Conservation (phyloP, 2,888 invertebrate species). For the Pristionchus maxplancki region DNA sequence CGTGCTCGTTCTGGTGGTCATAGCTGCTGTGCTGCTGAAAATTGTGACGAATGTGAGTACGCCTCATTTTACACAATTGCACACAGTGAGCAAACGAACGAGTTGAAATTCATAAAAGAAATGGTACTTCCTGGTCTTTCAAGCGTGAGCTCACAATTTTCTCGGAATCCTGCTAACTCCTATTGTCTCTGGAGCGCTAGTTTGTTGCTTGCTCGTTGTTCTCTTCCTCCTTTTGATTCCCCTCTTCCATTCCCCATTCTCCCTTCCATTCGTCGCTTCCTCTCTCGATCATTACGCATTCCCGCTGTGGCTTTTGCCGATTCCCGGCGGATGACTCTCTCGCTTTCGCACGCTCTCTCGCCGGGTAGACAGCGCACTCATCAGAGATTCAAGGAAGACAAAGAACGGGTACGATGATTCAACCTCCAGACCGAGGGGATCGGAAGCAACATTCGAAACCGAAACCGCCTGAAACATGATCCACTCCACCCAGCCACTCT, state of each 20-base stretch:
- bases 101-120: too few relatives aligned
- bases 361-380: neutral
- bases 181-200: conserved; percentile 6
- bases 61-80: neutral
- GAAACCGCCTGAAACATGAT: neutral
- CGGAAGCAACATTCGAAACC: neutral
- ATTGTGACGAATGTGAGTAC: conserved; percentile 66
- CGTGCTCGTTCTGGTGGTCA: conserved; percentile 64
- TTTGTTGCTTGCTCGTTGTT: neutral
- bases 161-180: neutral
- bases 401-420: neutral
- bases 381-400: neutral
- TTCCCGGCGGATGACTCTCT: neutral
- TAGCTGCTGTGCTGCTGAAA: conserved; percentile 69
- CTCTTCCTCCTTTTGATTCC: conserved; percentile 8
- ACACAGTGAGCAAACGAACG: neutral
- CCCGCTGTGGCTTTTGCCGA: neutral
- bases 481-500: neutral
- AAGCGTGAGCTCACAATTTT: neutral
- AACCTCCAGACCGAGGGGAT: neutral
- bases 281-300: conserved; percentile 34
- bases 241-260: neutral
- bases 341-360: neutral
- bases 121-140: neutral
- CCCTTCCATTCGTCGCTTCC: neutral